Conservation (phyloP, 2,797 vertebrate genomes). For the Tokudaia muenninki region DNA sequence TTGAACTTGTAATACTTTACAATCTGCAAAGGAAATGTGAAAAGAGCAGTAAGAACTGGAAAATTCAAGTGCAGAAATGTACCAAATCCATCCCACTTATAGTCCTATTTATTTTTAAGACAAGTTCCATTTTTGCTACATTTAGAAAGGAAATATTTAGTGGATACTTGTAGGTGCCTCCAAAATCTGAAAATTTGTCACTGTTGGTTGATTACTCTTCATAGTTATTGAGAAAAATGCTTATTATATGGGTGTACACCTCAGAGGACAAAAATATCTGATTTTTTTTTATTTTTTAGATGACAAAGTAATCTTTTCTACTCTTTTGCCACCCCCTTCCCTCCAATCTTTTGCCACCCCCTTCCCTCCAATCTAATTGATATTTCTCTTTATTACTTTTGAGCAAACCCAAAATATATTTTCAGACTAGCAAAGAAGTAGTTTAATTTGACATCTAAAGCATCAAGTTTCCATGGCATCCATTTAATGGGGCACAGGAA, state of each 20-base stretch:
- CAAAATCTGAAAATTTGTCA: neutral
- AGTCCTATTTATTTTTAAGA: neutral
- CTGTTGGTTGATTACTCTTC: neutral
- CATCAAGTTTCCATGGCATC: slow-evolving; percentile 16
- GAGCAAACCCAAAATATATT: slow-evolving; percentile 24
- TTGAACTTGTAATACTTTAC: neutral
- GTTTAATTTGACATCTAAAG: slow-evolving; percentile 38
- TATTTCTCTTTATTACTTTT: neutral
- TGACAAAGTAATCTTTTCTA: neutral
- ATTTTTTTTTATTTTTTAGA: slow-evolving; percentile 10
- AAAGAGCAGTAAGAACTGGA: neutral
- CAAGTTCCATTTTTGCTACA: neutral
- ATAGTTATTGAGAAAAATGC: neutral
- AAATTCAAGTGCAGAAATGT: slow-evolving; percentile 33
- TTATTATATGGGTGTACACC: neutral
- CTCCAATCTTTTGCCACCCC: neutral
- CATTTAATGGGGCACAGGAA: neutral
- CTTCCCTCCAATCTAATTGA: neutral
- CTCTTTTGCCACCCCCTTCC: neutral
- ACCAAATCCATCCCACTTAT: neutral
- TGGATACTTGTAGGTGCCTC: fast-evolving
- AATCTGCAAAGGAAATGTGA: neutral
- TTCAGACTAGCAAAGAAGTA: neutral
- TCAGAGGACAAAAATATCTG: neutral
- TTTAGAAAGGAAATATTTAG: neutral